Conservation (phyloP, 2,797 vertebrate species). For the Scleropages formosus region DNA sequence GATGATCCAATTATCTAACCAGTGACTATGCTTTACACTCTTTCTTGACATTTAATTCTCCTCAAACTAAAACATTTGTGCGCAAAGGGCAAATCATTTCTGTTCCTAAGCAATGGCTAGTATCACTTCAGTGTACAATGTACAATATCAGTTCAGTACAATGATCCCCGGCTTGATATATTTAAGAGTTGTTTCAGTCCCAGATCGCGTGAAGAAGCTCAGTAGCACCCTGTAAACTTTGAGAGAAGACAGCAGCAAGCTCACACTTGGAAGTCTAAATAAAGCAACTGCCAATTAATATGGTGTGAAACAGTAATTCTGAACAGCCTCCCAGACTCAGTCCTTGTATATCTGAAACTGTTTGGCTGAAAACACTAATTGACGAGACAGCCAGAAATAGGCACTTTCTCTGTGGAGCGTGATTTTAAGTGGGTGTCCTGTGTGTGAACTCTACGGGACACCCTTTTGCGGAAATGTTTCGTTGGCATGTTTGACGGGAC, state of each 20-base stretch:
- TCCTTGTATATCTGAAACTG: background rate
- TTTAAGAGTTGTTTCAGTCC: no score
- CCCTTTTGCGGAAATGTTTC: no score
- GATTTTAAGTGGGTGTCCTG: background rate
- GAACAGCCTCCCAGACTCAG: background rate
- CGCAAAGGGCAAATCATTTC: no score
- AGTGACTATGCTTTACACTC: no score
- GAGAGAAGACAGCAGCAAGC: slow-evolving; percentile 14
- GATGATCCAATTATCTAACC: no score
- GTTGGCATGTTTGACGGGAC: no score
- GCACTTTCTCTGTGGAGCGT: background rate
- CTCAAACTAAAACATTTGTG: no score
- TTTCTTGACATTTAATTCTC: no score
- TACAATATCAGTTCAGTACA: no score
- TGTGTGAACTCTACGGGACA: background rate
- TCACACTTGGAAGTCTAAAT: slow-evolving; percentile 22
- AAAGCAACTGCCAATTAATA: slow-evolving; percentile 29
- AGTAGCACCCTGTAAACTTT: background rate
- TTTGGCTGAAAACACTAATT: slow-evolving; percentile 8
- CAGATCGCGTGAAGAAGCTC: background rate
- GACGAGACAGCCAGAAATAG: background rate
- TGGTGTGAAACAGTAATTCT: slow-evolving; percentile 24
- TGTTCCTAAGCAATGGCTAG: no score
- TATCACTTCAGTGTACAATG: no score
- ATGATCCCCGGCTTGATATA: no score